Base-by-base conservation (phyloP, 1,140 invertebrate species). In the Camponotus vicinus region DNA sequence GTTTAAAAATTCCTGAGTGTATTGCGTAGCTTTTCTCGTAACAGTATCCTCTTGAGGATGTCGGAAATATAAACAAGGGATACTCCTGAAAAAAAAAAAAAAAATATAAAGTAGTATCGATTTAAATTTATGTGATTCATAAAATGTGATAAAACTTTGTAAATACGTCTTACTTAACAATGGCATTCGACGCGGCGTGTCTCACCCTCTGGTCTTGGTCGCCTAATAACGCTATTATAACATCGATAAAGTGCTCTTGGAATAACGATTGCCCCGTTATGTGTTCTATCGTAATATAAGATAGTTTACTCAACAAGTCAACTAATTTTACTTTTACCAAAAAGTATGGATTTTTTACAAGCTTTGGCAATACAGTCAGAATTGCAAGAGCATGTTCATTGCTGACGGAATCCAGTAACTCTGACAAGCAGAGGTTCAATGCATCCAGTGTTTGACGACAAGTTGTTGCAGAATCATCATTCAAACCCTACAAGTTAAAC, bases 341-440 rank as follows among this genome's bases (percentile, higher is more conserved):
- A 97, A 98, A 99, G 94, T 99, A 99, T 0, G 97, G 96, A 95
- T 98, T 98, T 59, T 96, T 95, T 63, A 96, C 96, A 1, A 98
- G 94, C 32, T 94, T 92, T 7, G 97, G 95, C 7, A 98, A 94
- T 61, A 95, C 93, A 66, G 97, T 95, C 37, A 98, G 92, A n/a
- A 97, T 93, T 15, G 95, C 93, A 6, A 95, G 89, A 21, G 96
- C 92, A 15, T 95, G 82, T 4, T 91, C 59, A 93, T 95, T 96
- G 63, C 96, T 95, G 1, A 95, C 88, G 45, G 96, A 97, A 87
- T 96, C 94, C 45, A 97, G 92, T n/a, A 98, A 87, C 37, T 95
- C 94, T 27, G 94, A 91, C 8, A 98, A 92, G 92, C 97, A 97
- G 3, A 94, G 92, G n/a, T 93, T 94, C 3, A 97, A 86, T 1